Evolutionary conservation across 2,888 invertebrate species (phyloP).

Genomic region (Epistrophella euchroma): DNA sequence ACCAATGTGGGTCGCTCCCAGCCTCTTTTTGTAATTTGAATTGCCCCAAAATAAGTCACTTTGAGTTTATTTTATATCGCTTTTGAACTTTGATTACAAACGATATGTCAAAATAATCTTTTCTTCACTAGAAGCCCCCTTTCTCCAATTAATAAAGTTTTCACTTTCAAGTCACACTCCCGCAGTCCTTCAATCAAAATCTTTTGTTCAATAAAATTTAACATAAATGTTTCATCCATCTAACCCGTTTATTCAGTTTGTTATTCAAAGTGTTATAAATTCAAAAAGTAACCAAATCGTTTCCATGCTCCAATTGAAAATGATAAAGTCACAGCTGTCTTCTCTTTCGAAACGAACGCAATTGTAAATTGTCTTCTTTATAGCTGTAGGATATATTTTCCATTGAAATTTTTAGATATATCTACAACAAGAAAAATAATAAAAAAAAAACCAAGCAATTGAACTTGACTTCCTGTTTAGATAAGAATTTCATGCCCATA

Average conservation of each 20-base stretch:
- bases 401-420: conserved; percentile 3
- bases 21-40: too few species aligned
- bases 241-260: conserved; percentile 19
- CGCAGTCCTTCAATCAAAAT: neutral
- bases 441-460: conserved; percentile 42
- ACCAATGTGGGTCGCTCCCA: too few species aligned
- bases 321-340: conserved; percentile 46
- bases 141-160: neutral
- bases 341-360: conserved; percentile 3
- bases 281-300: conserved; percentile 41
- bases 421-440: neutral
- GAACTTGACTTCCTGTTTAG: conserved; percentile 51
- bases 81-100: neutral
- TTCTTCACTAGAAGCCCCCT: neutral
- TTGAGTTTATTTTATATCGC: neutral
- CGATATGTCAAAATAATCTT: neutral
- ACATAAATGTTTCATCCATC: neutral
- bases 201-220: neutral
- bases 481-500: conserved; percentile 49
- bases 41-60: neutral
- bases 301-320: conserved; percentile 57
- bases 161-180: neutral
- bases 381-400: neutral
- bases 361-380: conserved; percentile 19
- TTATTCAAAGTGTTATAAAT: conserved; percentile 27